These are phyloP conservation scores for Helleia helle DNA, from an alignment of 2,888 invertebrate genomes.

Conservation along the genomic window DNA sequence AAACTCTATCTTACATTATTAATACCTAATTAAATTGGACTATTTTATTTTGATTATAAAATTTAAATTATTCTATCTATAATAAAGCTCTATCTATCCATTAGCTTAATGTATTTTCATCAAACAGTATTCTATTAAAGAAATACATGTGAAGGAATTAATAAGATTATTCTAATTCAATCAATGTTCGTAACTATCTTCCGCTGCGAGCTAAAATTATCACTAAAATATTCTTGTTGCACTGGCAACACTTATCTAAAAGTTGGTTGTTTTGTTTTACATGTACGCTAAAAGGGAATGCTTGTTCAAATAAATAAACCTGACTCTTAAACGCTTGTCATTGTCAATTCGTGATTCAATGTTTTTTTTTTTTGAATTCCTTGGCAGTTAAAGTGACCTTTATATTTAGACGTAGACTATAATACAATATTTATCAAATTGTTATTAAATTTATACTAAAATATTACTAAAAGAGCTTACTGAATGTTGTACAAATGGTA, in stretches of 20 bases:
- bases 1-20: too few relatives aligned
- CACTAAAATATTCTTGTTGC: constrained; percentile 50
- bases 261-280: constrained; percentile 57
- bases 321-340: constrained; percentile 66
- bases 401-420: background rate
- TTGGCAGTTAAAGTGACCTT: constrained; percentile 2
- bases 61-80: too few relatives aligned
- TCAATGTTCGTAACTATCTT: constrained; percentile 45
- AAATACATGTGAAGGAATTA: constrained; percentile 17
- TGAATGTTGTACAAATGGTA: too few relatives aligned
- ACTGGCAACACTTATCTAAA: constrained; percentile 58
- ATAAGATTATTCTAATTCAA: constrained; percentile 49
- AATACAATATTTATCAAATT: too few relatives aligned
- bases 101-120: background rate
- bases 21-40: too few relatives aligned
- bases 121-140: constrained; percentile 1
- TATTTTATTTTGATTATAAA: too few relatives aligned
- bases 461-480: too few relatives aligned
- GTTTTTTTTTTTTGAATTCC: constrained; percentile 54
- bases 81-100: too few relatives aligned
- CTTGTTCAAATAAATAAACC: constrained; percentile 70
- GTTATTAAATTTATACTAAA: too few relatives aligned
- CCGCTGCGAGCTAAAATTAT: constrained; percentile 48
- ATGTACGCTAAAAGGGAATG: constrained; percentile 65
- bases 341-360: constrained; percentile 53